Evolutionary conservation across 2,113 vertebrate genomes (phyloP).

Genomic region (Numida meleagris): DNA sequence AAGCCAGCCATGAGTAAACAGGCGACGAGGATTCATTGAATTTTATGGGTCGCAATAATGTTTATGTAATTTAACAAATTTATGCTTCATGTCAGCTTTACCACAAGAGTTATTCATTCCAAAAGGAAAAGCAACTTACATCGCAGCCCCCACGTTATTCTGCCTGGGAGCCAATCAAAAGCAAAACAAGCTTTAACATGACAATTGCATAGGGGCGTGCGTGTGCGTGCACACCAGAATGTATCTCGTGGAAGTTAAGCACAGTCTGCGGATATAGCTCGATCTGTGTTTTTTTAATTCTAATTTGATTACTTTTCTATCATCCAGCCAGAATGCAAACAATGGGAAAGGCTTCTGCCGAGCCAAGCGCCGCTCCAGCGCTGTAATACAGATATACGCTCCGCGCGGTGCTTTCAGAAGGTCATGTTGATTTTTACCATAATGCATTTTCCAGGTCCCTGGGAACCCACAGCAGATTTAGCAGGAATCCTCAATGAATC

Average conservation of each 20-base stretch:
- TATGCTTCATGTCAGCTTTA: constrained; percentile 73
- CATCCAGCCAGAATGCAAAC: neutral
- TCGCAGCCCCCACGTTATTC: neutral
- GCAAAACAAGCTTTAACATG: neutral
- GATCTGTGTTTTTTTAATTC: neutral
- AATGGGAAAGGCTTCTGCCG: neutral
- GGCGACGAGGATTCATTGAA: constrained; percentile 76
- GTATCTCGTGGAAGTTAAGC: neutral
- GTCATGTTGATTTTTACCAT: neutral
- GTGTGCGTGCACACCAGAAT: neutral
- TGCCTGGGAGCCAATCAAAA: neutral
- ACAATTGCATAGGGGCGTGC: neutral
- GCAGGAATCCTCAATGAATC: neutral
- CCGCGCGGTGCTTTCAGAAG: neutral
- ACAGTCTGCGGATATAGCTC: rapidly evolving
- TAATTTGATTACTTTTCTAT: neutral
- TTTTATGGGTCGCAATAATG: constrained; percentile 84
- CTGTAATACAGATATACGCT: neutral
- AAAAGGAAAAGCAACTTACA: constrained; percentile 63
- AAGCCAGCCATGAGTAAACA: constrained; percentile 79
- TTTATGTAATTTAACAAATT: constrained; percentile 85
- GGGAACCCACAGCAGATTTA: neutral
- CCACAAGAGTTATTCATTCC: constrained; percentile 75
- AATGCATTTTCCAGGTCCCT: neutral
- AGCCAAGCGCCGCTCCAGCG: neutral